Evolutionary conservation across 2,797 vertebrate genomes (phyloP).

Genomic region (Macrochelys suwanniensis): DNA sequence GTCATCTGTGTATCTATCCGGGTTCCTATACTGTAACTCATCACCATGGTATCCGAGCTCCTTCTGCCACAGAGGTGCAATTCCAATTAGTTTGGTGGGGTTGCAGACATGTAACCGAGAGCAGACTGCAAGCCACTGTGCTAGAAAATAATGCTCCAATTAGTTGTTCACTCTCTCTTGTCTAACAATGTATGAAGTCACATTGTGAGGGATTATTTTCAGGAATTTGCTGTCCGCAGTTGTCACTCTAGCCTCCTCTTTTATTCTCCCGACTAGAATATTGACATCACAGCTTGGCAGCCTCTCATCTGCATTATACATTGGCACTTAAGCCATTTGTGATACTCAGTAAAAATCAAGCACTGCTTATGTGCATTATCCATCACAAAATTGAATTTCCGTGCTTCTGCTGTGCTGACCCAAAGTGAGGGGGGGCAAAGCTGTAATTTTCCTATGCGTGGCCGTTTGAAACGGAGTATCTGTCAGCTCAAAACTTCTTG

Average conservation of each 20-base stretch:
- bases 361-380: not conserved
- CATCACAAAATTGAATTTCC: not conserved
- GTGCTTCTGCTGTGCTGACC: not conserved
- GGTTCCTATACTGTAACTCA: conserved; percentile 26
- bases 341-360: conserved; percentile 24
- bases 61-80: conserved; percentile 54
- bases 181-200: conserved; percentile 8
- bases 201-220: conserved; percentile 26
- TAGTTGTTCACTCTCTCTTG: conserved; percentile 39
- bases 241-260: not conserved
- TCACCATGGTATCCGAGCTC: conserved; percentile 48
- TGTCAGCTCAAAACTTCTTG: not conserved
- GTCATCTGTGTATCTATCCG: conserved; percentile 6
- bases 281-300: conserved; percentile 28
- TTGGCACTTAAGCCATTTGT: not conserved
- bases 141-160: conserved; percentile 68
- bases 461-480: not conserved
- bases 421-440: not conserved
- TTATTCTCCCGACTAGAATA: not conserved
- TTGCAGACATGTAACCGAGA: conserved; percentile 49
- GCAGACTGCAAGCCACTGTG: conserved; percentile 46
- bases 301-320: not conserved
- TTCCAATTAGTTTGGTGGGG: conserved; percentile 54
- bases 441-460: not conserved
- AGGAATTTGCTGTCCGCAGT: conserved; percentile 17